Conservation (phyloP, 1,140 invertebrate species). For the Coptotermes formosanus region DNA sequence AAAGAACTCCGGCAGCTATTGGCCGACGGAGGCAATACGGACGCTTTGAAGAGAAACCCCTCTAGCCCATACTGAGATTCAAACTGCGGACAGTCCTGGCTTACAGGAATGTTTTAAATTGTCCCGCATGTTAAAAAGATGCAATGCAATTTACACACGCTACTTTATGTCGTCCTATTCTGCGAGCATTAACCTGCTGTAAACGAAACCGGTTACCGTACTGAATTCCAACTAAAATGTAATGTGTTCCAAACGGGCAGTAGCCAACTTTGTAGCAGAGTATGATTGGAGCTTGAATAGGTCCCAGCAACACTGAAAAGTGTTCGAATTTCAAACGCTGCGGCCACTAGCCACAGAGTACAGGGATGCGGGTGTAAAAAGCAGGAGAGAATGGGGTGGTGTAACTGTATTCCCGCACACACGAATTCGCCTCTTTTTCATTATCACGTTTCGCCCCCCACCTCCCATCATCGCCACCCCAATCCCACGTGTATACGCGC, state of each 20-base stretch:
- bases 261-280: not conserved
- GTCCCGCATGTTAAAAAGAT: too few species aligned
- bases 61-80: too few species aligned
- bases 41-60: too few species aligned
- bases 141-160: too few species aligned
- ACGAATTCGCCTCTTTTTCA: constrained; percentile 11
- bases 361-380: constrained; percentile 7
- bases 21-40: too few species aligned
- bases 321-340: constrained; percentile 18
- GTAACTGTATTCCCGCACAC: constrained; percentile 2
- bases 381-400: not conserved
- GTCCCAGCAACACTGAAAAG: constrained; percentile 17
- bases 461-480: not conserved
- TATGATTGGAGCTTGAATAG: not conserved
- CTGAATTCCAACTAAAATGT: not conserved
- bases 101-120: too few species aligned
- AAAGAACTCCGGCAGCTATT: too few species aligned
- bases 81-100: too few species aligned
- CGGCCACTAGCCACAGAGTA: constrained; percentile 7
- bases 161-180: too few species aligned
- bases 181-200: not conserved
- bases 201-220: not conserved
- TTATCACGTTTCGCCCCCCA: not conserved
- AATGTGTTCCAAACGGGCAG: not conserved
- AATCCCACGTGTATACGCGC: not conserved